Conservation (phyloP, 2,888 invertebrate genomes). For the Tenthredo scrophulariae region DNA sequence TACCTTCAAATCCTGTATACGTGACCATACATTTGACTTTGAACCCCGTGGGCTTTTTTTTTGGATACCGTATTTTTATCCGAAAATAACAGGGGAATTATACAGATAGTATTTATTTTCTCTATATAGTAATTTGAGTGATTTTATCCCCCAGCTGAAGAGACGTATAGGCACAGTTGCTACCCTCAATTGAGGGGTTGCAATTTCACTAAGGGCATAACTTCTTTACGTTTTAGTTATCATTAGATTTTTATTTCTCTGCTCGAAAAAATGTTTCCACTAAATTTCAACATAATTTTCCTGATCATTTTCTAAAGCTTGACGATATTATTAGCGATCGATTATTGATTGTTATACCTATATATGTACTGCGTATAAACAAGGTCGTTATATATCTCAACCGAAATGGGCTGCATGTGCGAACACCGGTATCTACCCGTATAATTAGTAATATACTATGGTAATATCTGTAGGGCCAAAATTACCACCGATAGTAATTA, state of each 20-base stretch:
- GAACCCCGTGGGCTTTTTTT: conserved; percentile 29
- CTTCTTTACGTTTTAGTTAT: neutral
- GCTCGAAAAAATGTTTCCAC: neutral
- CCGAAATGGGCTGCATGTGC: neutral
- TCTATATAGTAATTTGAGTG: conserved; percentile 78
- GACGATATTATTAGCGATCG: neutral
- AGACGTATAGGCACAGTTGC: neutral
- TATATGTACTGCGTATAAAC: neutral
- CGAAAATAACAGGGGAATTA: neutral
- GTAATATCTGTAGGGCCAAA: conserved; percentile 68
- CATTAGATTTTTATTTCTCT: neutral
- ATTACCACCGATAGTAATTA: conserved; percentile 72
- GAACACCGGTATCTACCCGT: conserved; percentile 30
- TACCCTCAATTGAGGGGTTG: neutral
- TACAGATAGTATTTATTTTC: conserved; percentile 64
- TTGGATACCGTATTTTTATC: neutral
- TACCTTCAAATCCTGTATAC: conserved; percentile 51
- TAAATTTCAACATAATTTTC: neutral
- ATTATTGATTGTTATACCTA: conserved; percentile 6
- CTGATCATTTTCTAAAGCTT: neutral
- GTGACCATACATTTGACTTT: neutral
- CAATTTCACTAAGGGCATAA: neutral
- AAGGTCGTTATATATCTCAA: neutral
- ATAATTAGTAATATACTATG: conserved; percentile 68
- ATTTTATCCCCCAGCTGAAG: conserved; percentile 54